A percentile compares a stretch with the other conserved stretches of the same genome.
These are phyloP conservation scores for Oxygymnocypris stewartii DNA, from an alignment of 2,113 vertebrate genomes.

Conservation along the genomic window DNA sequence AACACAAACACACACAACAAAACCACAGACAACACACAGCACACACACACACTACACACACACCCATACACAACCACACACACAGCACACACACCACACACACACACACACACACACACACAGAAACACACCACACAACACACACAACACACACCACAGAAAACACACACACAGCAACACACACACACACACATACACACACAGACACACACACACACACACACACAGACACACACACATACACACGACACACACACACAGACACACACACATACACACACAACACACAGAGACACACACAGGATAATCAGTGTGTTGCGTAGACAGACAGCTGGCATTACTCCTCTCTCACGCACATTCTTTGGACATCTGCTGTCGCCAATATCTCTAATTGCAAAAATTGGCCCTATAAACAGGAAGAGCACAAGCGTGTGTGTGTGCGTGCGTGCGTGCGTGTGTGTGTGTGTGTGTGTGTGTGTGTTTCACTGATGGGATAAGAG, in stretches of 20 bases:
- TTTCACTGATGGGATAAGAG: conserved; percentile 14
- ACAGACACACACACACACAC: too few relatives aligned
- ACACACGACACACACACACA: not conserved
- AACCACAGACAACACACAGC: too few relatives aligned
- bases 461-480: not conserved
- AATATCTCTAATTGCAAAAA: conserved; percentile 60
- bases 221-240: too few relatives aligned
- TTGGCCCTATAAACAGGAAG: conserved; percentile 39
- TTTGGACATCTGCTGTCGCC: conserved; percentile 53
- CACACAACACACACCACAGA: too few relatives aligned
- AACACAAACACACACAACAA: too few relatives aligned
- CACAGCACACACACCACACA: too few relatives aligned
- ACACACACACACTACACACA: not conserved
- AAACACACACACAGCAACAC: too few relatives aligned
- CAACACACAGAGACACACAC: not conserved
- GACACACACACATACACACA: not conserved
- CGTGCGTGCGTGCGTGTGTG: not conserved
- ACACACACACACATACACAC: too few relatives aligned
- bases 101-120: not conserved
- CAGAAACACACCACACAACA: too few relatives aligned
- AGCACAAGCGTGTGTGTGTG: not conserved
- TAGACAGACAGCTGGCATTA: conserved; percentile 22
- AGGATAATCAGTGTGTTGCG: conserved; percentile 13
- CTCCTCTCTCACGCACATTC: not conserved
- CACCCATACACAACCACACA: too few relatives aligned